Conservation (phyloP, 2,888 invertebrate genomes). For the Papilio elwesi region DNA sequence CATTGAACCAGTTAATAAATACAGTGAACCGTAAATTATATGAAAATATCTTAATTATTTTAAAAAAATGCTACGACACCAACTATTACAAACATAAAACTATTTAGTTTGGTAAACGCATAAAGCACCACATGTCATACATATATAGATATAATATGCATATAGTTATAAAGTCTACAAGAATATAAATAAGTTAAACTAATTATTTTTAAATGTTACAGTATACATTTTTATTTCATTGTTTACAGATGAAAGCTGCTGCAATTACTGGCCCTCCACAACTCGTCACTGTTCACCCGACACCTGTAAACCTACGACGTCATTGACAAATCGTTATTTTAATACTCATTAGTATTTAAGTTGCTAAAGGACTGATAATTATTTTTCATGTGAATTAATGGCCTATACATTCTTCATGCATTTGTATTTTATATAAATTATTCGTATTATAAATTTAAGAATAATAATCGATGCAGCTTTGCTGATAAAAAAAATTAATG, state of each 20-base stretch:
- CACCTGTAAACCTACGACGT: conserved; percentile 45
- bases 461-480: conserved; percentile 52
- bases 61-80: background rate
- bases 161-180: too few species aligned
- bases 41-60: conserved; percentile 4
- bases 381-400: conserved; percentile 55
- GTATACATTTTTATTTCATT: conserved; percentile 48
- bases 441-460: conserved; percentile 54
- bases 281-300: conserved; percentile 49
- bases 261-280: conserved; percentile 53
- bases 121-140: too few species aligned
- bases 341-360: conserved; percentile 77
- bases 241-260: conserved; percentile 65
- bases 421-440: conserved; percentile 75
- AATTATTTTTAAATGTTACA: too few species aligned
- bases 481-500: conserved; percentile 43
- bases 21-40: conserved; percentile 18
- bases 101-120: too few species aligned
- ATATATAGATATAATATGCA: too few species aligned
- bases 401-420: conserved; percentile 71
- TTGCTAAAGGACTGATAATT: conserved; percentile 70
- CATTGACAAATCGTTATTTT: conserved; percentile 42
- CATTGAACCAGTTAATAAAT: conserved; percentile 47
- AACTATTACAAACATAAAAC: conserved; percentile 27
- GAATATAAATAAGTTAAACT: too few species aligned